Evolutionary conservation across 64 coral and sea anemone genomes (phyloP).

Genomic region (Montipora foliosa): DNA sequence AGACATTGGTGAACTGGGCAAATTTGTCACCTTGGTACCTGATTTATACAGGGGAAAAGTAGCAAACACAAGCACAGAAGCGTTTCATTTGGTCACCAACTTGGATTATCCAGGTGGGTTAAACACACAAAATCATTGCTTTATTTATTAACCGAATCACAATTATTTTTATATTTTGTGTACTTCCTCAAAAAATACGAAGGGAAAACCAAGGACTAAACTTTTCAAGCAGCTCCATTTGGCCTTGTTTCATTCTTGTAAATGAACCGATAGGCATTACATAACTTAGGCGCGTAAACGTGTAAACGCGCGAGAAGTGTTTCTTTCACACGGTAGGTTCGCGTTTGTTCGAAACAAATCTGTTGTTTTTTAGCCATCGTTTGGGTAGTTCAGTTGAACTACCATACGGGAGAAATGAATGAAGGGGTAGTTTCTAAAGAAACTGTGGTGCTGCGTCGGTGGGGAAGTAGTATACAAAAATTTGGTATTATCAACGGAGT

Average conservation of each 20-base stretch:
- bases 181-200: too few relatives aligned
- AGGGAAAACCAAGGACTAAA: background rate
- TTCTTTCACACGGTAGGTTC: background rate
- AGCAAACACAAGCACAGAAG: conserved; percentile 52
- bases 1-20: conserved; percentile 72
- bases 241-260: background rate
- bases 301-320: background rate
- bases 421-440: too few relatives aligned
- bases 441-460: too few relatives aligned
- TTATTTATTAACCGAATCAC: background rate
- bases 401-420: too few relatives aligned
- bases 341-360: background rate
- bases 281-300: background rate
- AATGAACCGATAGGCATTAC: background rate
- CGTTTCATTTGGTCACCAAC: conserved; percentile 8
- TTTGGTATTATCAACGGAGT: too few relatives aligned
- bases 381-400: too few relatives aligned
- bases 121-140: background rate
- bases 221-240: background rate
- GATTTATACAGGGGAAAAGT: conserved; percentile 89
- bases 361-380: too few relatives aligned
- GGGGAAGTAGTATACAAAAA: too few relatives aligned
- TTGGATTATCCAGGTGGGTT: conserved; percentile 51
- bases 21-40: conserved; percentile 90
- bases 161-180: too few relatives aligned